Evolutionary conservation across 1,140 invertebrate genomes (phyloP).

Genomic region (Drosophila aff.): DNA sequence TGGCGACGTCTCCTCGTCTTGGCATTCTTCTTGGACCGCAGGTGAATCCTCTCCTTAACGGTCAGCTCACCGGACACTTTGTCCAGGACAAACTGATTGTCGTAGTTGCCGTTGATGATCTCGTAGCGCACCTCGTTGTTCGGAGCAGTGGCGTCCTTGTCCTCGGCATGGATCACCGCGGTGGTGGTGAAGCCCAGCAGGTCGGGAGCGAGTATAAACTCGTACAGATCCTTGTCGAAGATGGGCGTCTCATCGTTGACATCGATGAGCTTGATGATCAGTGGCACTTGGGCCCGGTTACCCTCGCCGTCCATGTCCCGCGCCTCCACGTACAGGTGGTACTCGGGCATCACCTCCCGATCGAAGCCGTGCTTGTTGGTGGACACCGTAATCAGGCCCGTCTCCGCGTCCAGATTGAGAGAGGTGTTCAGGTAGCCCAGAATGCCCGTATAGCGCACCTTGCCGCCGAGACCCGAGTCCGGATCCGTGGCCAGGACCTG

Average conservation of each 20-base stretch:
- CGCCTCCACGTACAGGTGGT: constrained; percentile 93
- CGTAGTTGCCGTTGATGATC: constrained; percentile 92
- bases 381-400: constrained; percentile 92
- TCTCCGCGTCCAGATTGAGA: constrained; percentile 91
- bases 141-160: constrained; percentile 93
- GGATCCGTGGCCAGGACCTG: constrained; percentile 91
- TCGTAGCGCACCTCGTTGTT: constrained; percentile 95
- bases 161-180: constrained; percentile 91
- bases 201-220: constrained; percentile 92
- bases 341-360: constrained; percentile 91
- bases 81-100: constrained; percentile 92
- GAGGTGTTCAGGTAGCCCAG: constrained; percentile 90
- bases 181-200: constrained; percentile 90
- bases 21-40: constrained; percentile 81
- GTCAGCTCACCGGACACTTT: constrained; percentile 90
- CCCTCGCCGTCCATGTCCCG: constrained; percentile 93
- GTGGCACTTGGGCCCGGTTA: constrained; percentile 89
- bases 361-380: constrained; percentile 92
- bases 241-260: constrained; percentile 95
- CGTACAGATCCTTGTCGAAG: constrained; percentile 92
- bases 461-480: constrained; percentile 90
- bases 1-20: constrained; percentile 75
- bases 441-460: constrained; percentile 91
- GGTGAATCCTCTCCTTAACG: constrained; percentile 67
- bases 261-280: constrained; percentile 92